phyloP scores from a whole-genome alignment of 2,113 vertebrate genomes.

The Hemichromis elongatus region DNA sequence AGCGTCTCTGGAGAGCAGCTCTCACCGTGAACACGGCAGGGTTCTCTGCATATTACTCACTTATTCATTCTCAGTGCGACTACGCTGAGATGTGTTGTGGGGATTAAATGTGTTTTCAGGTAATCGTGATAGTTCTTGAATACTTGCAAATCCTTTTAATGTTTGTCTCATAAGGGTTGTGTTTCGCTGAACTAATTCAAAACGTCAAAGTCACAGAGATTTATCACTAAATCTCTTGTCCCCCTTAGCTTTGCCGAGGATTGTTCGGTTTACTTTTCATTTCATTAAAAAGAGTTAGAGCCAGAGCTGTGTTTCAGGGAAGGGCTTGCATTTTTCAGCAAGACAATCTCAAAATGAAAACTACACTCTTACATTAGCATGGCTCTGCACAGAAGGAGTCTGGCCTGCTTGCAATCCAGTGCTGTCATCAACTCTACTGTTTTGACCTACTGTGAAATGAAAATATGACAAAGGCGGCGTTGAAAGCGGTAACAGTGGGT shows the following conservation, averaged over 20 bases:
- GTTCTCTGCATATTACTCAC: background rate
- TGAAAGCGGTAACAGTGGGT: background rate
- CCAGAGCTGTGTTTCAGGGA: background rate
- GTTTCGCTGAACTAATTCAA: background rate
- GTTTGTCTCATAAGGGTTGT: background rate
- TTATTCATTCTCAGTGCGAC: background rate
- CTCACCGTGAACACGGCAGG: background rate
- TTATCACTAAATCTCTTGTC: background rate
- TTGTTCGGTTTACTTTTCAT: background rate
- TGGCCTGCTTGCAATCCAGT: background rate
- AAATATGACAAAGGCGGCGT: background rate
- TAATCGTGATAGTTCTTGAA: background rate
- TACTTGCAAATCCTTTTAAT: background rate
- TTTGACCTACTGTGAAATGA: background rate
- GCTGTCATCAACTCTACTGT: background rate
- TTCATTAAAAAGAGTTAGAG: background rate
- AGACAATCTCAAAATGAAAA: background rate
- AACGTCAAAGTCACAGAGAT: background rate
- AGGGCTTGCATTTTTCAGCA: background rate
- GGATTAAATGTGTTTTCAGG: background rate
- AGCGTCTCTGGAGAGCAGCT: slow-evolving; percentile 46
- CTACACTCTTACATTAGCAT: background rate
- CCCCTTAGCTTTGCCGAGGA: background rate
- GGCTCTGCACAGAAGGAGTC: background rate
- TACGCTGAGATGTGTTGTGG: background rate